Evolutionary conservation across 2,888 invertebrate genomes (phyloP).

Genomic region (Thumatha senex): DNA sequence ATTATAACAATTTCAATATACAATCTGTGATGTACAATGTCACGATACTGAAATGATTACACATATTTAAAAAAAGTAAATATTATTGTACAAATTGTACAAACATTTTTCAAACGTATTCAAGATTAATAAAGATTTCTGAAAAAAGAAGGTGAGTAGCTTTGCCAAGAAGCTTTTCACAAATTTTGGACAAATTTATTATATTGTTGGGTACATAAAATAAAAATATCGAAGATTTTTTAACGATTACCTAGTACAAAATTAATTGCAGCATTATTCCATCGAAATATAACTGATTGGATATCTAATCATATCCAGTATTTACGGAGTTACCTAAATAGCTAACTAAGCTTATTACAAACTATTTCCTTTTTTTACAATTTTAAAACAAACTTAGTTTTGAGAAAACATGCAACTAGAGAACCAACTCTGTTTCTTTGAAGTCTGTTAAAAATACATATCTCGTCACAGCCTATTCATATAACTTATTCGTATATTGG

Average conservation of each 20-base stretch:
- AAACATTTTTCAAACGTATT: not conserved
- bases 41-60: conserved; percentile 43
- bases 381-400: not conserved
- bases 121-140: not conserved
- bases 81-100: not conserved
- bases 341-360: no score
- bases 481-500: conserved; percentile 18
- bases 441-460: not conserved
- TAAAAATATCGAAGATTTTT: no score
- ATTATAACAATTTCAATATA: conserved; percentile 27
- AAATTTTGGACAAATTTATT: not conserved
- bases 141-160: no score
- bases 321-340: no score
- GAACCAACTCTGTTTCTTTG: not conserved
- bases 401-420: not conserved
- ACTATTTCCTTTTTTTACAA: no score
- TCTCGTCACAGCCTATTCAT: conserved; percentile 34
- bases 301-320: no score
- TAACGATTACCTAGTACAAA: no score
- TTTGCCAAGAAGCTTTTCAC: no score
- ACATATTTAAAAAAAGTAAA: not conserved
- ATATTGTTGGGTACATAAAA: no score
- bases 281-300: no score
- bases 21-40: conserved; percentile 48
- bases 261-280: no score